A percentile compares a stretch with the other conserved stretches of the same genome.
Evolutionary conservation across 2,888 invertebrate species (phyloP).

Genomic region (Polydrusus pterygomalis): DNA sequence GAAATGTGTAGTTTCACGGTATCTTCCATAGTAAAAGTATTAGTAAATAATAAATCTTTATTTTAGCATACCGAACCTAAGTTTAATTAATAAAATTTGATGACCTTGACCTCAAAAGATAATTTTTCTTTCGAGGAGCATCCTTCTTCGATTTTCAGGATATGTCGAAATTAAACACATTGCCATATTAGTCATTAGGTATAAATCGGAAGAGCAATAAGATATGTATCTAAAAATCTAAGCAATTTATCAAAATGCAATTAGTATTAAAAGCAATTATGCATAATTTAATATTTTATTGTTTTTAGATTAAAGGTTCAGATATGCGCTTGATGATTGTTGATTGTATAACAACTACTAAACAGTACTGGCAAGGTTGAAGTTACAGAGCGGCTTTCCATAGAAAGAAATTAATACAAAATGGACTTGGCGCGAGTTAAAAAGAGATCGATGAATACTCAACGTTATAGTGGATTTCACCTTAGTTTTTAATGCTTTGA

Average conservation of each 20-base stretch:
- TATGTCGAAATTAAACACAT: slow-evolving; percentile 35
- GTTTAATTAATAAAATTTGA: slow-evolving; percentile 14
- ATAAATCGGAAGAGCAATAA: slow-evolving; percentile 14
- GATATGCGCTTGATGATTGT: neutral
- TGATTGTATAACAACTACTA: too few species aligned
- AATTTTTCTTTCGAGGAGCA: slow-evolving; percentile 11
- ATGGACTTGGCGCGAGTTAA: too few species aligned
- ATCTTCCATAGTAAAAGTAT: slow-evolving; percentile 2
- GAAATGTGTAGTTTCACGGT: slow-evolving; percentile 21
- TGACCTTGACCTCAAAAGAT: slow-evolving; percentile 54
- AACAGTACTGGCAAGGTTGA: too few species aligned
- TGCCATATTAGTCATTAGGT: slow-evolving; percentile 37
- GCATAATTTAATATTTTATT: neutral
- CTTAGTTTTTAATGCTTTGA: too few species aligned
- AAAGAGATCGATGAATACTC: too few species aligned
- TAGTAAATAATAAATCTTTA: slow-evolving; percentile 16
- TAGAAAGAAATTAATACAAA: too few species aligned
- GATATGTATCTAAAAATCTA: slow-evolving; percentile 24
- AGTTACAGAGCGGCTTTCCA: too few species aligned
- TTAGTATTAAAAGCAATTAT: neutral
- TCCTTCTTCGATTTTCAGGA: slow-evolving; percentile 42
- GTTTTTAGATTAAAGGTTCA: neutral
- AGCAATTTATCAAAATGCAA: slow-evolving; percentile 4
- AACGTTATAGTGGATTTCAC: too few species aligned
- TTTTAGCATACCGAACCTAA: neutral